A percentile compares a stretch with the other conserved stretches of the same genome.
phyloP scores from a whole-genome alignment of 2,888 invertebrate species.

The Noctua comes region DNA sequence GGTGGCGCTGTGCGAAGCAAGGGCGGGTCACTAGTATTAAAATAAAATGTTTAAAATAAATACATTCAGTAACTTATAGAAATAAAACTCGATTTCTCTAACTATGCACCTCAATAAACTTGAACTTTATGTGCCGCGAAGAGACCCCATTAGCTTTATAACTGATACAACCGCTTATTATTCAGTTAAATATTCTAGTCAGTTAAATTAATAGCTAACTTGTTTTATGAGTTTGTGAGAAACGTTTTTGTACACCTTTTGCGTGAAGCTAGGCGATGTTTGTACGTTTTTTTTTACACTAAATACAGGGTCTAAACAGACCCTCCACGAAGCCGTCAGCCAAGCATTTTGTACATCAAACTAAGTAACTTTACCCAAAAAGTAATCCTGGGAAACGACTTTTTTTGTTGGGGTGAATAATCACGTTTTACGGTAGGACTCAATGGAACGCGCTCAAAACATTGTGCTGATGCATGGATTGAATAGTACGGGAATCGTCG shows the following conservation, averaged over 20 bases:
- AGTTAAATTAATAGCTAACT: constrained; percentile 48
- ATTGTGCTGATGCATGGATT: too few species aligned
- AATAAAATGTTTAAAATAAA: neutral
- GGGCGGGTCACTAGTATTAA: neutral
- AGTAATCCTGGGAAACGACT: too few species aligned
- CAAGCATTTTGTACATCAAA: too few species aligned
- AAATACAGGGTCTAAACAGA: too few species aligned
- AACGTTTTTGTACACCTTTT: constrained; percentile 8
- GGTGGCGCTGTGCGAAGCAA: too few species aligned
- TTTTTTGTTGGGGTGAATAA: too few species aligned
- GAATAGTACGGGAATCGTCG: too few species aligned
- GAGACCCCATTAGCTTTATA: constrained; percentile 66
- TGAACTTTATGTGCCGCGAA: constrained; percentile 65
- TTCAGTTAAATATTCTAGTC: constrained; percentile 50
- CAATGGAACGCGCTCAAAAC: too few species aligned
- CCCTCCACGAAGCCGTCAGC: too few species aligned
- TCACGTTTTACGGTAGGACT: too few species aligned
- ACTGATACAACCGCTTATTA: constrained; percentile 40
- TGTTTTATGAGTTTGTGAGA: constrained; percentile 26
- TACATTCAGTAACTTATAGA: constrained; percentile 16
- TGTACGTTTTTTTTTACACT: too few species aligned
- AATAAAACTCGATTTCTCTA: constrained; percentile 71
- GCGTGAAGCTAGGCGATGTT: constrained; percentile 19
- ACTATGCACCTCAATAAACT: constrained; percentile 72
- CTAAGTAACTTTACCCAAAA: too few species aligned